These are phyloP conservation scores for Nematopogon swammerdamellus DNA, from an alignment of 2,888 invertebrate genomes.

Conservation along the genomic window DNA sequence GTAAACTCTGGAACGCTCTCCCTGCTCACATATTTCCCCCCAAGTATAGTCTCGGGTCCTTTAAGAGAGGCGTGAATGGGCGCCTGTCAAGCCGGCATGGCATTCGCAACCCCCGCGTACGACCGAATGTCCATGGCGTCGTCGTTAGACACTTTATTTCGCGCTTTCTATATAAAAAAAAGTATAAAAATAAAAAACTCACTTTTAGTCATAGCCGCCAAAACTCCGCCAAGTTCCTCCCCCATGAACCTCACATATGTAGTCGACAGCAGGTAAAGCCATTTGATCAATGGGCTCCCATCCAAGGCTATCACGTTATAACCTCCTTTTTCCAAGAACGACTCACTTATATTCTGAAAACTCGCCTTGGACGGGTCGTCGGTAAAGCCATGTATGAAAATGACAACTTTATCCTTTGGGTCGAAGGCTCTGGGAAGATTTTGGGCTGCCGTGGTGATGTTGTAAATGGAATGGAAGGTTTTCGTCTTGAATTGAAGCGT, in stretches of 20 bases:
- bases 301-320: constrained; percentile 12
- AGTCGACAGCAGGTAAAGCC: constrained; percentile 11
- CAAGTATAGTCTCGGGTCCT: too few relatives aligned
- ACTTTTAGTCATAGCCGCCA: constrained; percentile 8
- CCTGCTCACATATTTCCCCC: too few relatives aligned
- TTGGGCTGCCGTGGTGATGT: background rate
- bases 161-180: too few relatives aligned
- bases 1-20: too few relatives aligned
- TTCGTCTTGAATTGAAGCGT: constrained; percentile 17
- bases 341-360: constrained; percentile 9
- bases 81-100: too few relatives aligned
- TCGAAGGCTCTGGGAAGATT: background rate
- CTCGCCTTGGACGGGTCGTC: constrained; percentile 1
- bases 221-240: constrained; percentile 8
- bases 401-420: constrained; percentile 4
- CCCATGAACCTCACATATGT: constrained; percentile 12
- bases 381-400: constrained; percentile 13
- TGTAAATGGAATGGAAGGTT: background rate
- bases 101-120: too few relatives aligned
- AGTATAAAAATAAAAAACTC: too few relatives aligned
- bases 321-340: constrained; percentile 6
- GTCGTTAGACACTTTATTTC: too few relatives aligned
- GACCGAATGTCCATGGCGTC: too few relatives aligned
- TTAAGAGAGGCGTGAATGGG: too few relatives aligned
- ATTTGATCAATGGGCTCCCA: constrained; percentile 10